Conservation (phyloP, 2,113 vertebrate genomes). For the Motacilla alba region DNA sequence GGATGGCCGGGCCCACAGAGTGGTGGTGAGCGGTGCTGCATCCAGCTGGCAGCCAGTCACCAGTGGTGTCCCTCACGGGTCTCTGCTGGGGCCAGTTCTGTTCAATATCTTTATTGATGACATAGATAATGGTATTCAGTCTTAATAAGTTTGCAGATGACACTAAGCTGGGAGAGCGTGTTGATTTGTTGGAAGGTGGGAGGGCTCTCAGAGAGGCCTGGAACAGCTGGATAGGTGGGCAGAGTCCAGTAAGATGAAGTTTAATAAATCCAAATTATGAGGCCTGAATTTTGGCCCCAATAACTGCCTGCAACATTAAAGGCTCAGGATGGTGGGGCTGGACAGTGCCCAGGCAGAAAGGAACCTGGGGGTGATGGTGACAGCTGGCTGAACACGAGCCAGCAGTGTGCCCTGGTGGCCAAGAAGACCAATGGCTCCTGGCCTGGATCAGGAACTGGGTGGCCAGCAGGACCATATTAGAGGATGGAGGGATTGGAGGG, state of each 20-base stretch:
- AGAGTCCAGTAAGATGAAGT: background rate
- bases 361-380: background rate
- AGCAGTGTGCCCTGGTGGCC: background rate
- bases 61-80: background rate
- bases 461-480: background rate
- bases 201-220: background rate
- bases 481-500: background rate
- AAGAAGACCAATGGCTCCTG: background rate
- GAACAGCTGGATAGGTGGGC: background rate
- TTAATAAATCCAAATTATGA: background rate
- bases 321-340: background rate
- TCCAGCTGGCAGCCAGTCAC: background rate
- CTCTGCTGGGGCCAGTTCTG: background rate
- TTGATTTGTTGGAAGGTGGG: background rate
- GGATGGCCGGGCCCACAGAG: accelerated
- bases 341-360: background rate
- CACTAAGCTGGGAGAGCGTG: accelerated
- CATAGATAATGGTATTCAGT: background rate
- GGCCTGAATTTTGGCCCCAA: background rate
- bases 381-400: background rate
- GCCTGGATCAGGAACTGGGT: background rate
- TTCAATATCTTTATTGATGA: background rate
- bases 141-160: background rate
- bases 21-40: background rate
- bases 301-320: accelerated